A percentile compares a stretch with the other conserved stretches of the same genome.
Evolutionary conservation across 2,888 invertebrate genomes (phyloP).

Genomic region (Oegoconia quadripuncta): DNA sequence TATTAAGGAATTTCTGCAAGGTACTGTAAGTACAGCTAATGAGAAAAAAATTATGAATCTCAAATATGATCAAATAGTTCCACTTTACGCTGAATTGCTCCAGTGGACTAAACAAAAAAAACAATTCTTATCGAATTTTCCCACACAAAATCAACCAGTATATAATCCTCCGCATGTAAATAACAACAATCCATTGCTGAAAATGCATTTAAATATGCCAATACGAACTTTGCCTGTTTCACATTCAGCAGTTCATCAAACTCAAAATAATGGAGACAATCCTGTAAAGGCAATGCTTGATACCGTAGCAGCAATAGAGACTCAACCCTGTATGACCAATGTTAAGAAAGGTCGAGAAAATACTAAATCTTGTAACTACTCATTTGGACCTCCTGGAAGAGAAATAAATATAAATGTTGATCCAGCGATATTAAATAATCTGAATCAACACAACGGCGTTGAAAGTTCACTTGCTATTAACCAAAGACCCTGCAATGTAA

Average conservation of each 20-base stretch:
- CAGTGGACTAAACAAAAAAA: conserved; percentile 31
- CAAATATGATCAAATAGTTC: conserved; percentile 19
- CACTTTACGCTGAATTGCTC: conserved; percentile 33
- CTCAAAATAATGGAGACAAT: no score
- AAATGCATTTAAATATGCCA: no score
- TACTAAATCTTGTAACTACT: conserved; percentile 19
- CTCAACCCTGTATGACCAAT: no score
- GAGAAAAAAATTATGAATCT: no score
- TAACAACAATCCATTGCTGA: no score
- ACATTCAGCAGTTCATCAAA: no score
- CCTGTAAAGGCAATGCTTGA: no score
- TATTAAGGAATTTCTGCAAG: conserved; percentile 27
- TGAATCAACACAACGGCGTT: background rate
- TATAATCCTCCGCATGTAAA: no score
- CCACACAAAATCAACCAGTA: no score
- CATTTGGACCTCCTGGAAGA: conserved; percentile 25
- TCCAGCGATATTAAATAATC: background rate
- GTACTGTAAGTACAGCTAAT: conserved; percentile 26
- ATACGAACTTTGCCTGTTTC: no score
- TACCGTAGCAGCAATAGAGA: no score
- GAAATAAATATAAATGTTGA: conserved; percentile 28
- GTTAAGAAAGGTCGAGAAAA: background rate
- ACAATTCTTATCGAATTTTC: conserved; percentile 5
- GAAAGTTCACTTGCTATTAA: background rate
- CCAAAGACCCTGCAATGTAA: background rate